Evolutionary conservation across 2,888 invertebrate genomes (phyloP).

Genomic region (Ochropleura leucogaster): DNA sequence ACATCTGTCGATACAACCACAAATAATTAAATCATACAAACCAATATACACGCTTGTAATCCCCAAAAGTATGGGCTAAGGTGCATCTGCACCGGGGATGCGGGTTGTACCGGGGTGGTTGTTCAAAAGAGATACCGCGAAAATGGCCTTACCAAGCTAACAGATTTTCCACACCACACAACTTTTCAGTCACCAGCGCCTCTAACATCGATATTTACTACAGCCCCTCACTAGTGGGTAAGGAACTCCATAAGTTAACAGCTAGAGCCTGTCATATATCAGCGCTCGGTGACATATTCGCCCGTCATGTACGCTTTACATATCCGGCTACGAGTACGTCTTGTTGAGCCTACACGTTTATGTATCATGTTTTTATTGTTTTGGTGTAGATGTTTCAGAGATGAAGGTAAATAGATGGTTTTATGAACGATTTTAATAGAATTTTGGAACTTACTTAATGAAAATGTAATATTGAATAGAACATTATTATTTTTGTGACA

Average conservation of each 20-base stretch:
- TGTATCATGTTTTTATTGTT: slow-evolving; percentile 29
- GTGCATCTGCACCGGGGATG: no score
- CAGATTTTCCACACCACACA: no score
- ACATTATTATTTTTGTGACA: no score
- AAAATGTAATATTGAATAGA: background rate
- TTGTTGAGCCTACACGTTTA: slow-evolving; percentile 54
- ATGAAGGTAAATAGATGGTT: background rate
- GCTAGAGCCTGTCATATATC: slow-evolving; percentile 87
- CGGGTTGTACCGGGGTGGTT: no score
- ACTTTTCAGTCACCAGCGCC: no score
- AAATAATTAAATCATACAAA: no score
- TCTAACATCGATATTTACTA: slow-evolving; percentile 34
- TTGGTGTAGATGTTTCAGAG: background rate
- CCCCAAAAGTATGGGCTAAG: no score
- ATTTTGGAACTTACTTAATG: background rate
- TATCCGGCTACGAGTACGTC: slow-evolving; percentile 63
- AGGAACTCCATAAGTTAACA: slow-evolving; percentile 88
- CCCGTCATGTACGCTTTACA: slow-evolving; percentile 83
- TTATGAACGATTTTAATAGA: background rate
- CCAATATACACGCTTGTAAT: no score
- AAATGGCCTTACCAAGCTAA: no score
- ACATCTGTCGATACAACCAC: no score
- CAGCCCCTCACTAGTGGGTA: slow-evolving; percentile 73
- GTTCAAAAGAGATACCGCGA: no score
- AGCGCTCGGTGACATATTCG: slow-evolving; percentile 84